A percentile compares a stretch with the other conserved stretches of the same genome.
Evolutionary conservation across 2,113 vertebrate species (phyloP).

Genomic region (Gobio gobio): DNA sequence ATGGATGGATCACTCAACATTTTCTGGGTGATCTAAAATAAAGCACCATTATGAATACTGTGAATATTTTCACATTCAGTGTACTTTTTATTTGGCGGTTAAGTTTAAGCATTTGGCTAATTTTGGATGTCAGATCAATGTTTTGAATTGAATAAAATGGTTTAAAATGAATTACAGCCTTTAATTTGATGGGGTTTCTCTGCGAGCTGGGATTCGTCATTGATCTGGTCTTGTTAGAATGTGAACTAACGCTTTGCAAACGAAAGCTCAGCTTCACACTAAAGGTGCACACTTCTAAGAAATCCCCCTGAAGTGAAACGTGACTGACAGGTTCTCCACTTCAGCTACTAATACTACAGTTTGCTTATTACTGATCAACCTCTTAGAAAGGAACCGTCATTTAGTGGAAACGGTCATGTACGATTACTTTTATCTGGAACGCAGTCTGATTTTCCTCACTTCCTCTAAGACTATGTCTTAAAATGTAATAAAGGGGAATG

Average conservation of each 20-base stretch:
- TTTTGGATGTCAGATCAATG: too few species aligned
- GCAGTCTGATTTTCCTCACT: slow-evolving; percentile 2
- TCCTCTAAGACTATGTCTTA: not conserved
- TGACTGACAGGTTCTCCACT: not conserved
- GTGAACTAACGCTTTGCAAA: not conserved
- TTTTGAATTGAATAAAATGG: too few species aligned
- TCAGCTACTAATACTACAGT: not conserved
- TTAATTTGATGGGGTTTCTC: not conserved
- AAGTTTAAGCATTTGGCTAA: too few species aligned
- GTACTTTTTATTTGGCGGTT: too few species aligned
- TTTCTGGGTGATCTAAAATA: not conserved
- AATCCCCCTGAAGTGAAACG: not conserved
- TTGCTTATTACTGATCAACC: not conserved
- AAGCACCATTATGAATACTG: not conserved
- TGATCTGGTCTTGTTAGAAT: not conserved
- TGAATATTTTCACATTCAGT: not conserved
- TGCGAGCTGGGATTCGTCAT: not conserved
- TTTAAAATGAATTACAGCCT: not conserved
- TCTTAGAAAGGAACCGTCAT: not conserved
- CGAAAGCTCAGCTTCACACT: not conserved
- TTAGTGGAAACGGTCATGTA: not conserved
- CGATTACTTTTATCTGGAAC: not conserved
- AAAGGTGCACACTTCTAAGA: not conserved
- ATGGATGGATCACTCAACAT: not conserved
- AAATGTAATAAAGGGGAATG: slow-evolving; percentile 23